Base-by-base conservation (phyloP, 2,797 vertebrate genomes). In the Anguilla anguilla region DNA sequence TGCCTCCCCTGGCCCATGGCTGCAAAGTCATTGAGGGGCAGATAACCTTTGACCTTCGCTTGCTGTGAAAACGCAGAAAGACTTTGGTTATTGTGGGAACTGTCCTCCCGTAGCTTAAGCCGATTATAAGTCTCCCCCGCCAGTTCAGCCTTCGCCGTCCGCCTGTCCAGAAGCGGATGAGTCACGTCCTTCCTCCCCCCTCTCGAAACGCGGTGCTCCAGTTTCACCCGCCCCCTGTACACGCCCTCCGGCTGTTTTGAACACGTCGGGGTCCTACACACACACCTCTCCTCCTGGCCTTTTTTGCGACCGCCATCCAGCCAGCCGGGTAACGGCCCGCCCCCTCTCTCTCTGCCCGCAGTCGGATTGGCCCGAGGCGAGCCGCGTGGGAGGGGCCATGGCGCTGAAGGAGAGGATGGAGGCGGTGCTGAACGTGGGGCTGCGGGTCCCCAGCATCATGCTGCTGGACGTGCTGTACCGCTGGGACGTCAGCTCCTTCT, bases 401-500 rank as follows among this genome's bases (percentile, higher is more conserved):
- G 97, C 97, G 91, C 95, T 98, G 92, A 98, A 97, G 94, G 97
- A 98, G 94, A 98, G 98, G 25, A 93, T 99, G 86, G 98, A 99
- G 95, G 97, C 99, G 69, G 96, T 99, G 89, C 96, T 99, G 92
- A 99, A 99, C 25, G 99, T 99, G 96, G 98, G 98, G 91, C 96
- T 99, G 28, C 95, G 98, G 87, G 97, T 99, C 85, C 98, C 98
- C 84, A 99, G 99, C 96, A 99, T 99, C 96, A 98, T 99, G 98
- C 95, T 99, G 85, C 94, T 99, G 93, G 98, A 99, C 85, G 97
- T 99, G 92, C 95, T 99, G 85, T 99, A 99, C 95, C 96, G 98
- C 91, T 99, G 99, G 99, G 98, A 99, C 55, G 98, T 99, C 93
- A 97, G 98, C 96, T 99, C 98, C 22, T 99, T 99, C 94, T 99